Conservation (phyloP, 2,113 vertebrate species). For the Channa argus region DNA sequence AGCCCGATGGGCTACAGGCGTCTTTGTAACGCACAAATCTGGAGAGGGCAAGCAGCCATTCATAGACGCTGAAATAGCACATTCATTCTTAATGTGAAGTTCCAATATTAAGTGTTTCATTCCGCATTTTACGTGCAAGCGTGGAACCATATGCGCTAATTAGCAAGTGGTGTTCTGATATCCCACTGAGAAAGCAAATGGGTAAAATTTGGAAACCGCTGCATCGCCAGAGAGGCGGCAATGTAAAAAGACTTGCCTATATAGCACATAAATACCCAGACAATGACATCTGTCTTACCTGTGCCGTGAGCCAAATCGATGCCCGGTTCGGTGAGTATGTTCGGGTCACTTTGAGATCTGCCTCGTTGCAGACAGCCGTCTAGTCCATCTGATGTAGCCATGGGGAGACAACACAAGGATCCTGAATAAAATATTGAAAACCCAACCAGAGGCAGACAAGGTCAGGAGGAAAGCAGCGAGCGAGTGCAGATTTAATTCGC, state of each 20-base stretch:
- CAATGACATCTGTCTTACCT: slow-evolving; percentile 83
- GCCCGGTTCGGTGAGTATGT: slow-evolving; percentile 89
- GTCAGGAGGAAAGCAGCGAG: slow-evolving; percentile 82
- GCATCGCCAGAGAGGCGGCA: slow-evolving; percentile 40
- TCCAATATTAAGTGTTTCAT: slow-evolving; percentile 34
- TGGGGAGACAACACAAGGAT: slow-evolving; percentile 83
- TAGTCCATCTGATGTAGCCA: slow-evolving; percentile 93
- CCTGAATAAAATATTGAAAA: slow-evolving; percentile 82
- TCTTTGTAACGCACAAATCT: slow-evolving; percentile 46
- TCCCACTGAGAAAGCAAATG: slow-evolving; percentile 40
- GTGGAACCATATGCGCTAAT: slow-evolving; percentile 62
- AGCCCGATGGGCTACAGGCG: slow-evolving; percentile 61
- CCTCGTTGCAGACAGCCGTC: slow-evolving; percentile 93
- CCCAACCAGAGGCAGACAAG: slow-evolving; percentile 84
- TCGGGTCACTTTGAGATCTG: slow-evolving; percentile 98
- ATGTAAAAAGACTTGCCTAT: not conserved
- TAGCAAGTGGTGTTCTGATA: slow-evolving; percentile 49
- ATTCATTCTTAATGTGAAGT: slow-evolving; percentile 71
- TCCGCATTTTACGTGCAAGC: slow-evolving; percentile 41
- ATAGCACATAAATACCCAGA: slow-evolving; percentile 29
- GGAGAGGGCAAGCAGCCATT: slow-evolving; percentile 47
- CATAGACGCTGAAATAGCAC: slow-evolving; percentile 57
- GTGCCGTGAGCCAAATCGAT: slow-evolving; percentile 84
- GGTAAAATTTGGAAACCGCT: slow-evolving; percentile 33
- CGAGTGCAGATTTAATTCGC: slow-evolving; percentile 75